These are phyloP conservation scores for Eumerus sabulonum DNA, from an alignment of 2,888 invertebrate species.

Conservation along the genomic window DNA sequence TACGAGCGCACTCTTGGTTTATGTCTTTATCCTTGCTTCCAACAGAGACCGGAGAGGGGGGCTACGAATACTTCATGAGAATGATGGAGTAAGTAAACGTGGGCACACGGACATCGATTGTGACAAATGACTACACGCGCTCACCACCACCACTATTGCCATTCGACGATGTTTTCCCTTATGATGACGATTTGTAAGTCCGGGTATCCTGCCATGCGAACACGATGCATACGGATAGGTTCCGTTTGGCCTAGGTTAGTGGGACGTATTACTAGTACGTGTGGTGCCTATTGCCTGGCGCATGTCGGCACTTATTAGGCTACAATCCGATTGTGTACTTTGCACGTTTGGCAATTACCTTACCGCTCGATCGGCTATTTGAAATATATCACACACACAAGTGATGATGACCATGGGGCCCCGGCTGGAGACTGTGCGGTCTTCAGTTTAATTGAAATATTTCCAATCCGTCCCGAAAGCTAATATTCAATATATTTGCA, in stretches of 20 bases:
- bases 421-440: constrained; percentile 51
- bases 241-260: constrained; percentile 39
- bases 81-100: constrained; percentile 53
- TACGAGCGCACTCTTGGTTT: constrained; percentile 13
- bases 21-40: too few species aligned
- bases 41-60: too few species aligned
- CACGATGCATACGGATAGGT: constrained; percentile 47
- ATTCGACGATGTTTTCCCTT: constrained; percentile 52
- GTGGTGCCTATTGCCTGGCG: constrained; percentile 8
- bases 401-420: constrained; percentile 62
- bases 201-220: constrained; percentile 55
- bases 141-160: constrained; percentile 16
- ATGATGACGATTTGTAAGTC: constrained; percentile 63
- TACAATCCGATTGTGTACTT: constrained; percentile 42
- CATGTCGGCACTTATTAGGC: constrained; percentile 50
- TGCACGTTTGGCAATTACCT: constrained; percentile 58
- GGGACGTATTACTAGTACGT: constrained; percentile 24
- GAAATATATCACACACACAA: constrained; percentile 67
- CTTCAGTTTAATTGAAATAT: constrained; percentile 66
- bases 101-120: constrained; percentile 53
- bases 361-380: constrained; percentile 33
- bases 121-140: constrained; percentile 62
- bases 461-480: constrained; percentile 48
- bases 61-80: constrained; percentile 12
- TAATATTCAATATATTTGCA: constrained; percentile 54